These are phyloP conservation scores for Elmis aenea DNA, from an alignment of 2,888 invertebrate species.

Conservation along the genomic window DNA sequence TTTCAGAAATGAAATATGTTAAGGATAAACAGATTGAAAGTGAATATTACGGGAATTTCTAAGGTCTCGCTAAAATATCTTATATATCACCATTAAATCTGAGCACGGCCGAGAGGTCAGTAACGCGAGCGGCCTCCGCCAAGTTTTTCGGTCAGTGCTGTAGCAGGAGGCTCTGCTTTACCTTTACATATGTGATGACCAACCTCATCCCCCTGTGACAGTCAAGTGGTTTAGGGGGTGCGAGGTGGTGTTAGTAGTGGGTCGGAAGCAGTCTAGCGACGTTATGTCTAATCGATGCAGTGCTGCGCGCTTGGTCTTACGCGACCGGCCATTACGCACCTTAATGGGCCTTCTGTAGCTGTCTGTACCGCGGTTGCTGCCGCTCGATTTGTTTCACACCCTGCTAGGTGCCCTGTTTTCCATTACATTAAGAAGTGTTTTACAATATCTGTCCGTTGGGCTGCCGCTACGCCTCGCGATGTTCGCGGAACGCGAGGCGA, in stretches of 20 bases:
- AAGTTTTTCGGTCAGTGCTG: conserved; percentile 2
- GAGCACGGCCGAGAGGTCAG: too few relatives aligned
- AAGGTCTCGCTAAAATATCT: too few relatives aligned
- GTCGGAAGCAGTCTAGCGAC: conserved; percentile 49
- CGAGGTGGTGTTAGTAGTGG: conserved; percentile 44
- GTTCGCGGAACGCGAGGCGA: too few relatives aligned
- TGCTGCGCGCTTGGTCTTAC: conserved; percentile 63
- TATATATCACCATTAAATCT: too few relatives aligned
- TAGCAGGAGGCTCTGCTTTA: too few relatives aligned
- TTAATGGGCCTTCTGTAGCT: conserved; percentile 58
- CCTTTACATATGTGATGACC: conserved; percentile 22
- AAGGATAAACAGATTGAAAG: too few relatives aligned
- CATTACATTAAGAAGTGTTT: conserved; percentile 12
- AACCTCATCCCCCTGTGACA: conserved; percentile 18
- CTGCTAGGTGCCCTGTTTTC: conserved; percentile 23
- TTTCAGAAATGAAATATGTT: too few relatives aligned
- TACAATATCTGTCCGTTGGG: too few relatives aligned
- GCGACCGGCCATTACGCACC: conserved; percentile 68
- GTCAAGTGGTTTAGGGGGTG: conserved; percentile 24
- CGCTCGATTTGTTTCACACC: conserved; percentile 35
- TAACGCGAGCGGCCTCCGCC: not conserved
- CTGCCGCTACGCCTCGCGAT: too few relatives aligned
- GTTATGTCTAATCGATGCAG: conserved; percentile 67
- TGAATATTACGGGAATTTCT: too few relatives aligned
- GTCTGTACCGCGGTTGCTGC: conserved; percentile 31